phyloP scores from a whole-genome alignment of 2,113 vertebrate genomes.

The Ranitomeya variabilis region DNA sequence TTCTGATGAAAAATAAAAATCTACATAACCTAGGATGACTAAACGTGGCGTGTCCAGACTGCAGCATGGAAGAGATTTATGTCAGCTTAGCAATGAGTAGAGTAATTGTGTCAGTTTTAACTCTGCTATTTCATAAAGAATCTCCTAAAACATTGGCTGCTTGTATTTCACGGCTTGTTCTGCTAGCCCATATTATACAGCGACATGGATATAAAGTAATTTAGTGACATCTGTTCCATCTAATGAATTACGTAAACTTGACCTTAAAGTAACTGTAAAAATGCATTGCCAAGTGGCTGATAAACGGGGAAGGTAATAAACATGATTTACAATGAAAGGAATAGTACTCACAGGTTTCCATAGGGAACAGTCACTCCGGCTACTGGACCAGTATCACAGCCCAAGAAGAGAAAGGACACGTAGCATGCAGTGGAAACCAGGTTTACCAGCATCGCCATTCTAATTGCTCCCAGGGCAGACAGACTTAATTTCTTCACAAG shows the following conservation, averaged over 20 bases:
- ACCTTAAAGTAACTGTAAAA: slow-evolving; percentile 3
- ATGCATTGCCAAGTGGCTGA: background rate
- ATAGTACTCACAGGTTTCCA: slow-evolving; percentile 83
- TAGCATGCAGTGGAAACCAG: slow-evolving; percentile 96
- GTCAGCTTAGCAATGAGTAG: background rate
- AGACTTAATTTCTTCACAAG: slow-evolving; percentile 97
- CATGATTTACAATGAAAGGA: background rate
- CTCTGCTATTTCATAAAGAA: slow-evolving; percentile 9
- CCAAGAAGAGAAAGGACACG: slow-evolving; percentile 95
- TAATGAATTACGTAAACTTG: slow-evolving; percentile 30
- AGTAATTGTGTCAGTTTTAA: slow-evolving; percentile 8
- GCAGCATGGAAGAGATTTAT: slow-evolving; percentile 34
- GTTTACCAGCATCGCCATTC: slow-evolving; percentile 98
- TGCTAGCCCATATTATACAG: background rate
- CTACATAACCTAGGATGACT: slow-evolving; percentile 21
- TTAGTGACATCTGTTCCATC: slow-evolving; percentile 39
- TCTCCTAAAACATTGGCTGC: background rate
- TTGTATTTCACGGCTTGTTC: slow-evolving; percentile 8
- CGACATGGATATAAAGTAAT: background rate
- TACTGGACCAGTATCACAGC: slow-evolving; percentile 92
- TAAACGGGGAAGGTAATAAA: background rate
- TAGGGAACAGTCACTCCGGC: slow-evolving; percentile 92
- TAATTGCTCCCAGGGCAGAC: slow-evolving; percentile 91
- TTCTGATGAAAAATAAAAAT: slow-evolving; percentile 33
- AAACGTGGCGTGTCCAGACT: slow-evolving; percentile 19